A percentile compares a stretch with the other conserved stretches of the same genome.
phyloP scores from a whole-genome alignment of 2,888 invertebrate species.

The Caenorhabditis plicata region DNA sequence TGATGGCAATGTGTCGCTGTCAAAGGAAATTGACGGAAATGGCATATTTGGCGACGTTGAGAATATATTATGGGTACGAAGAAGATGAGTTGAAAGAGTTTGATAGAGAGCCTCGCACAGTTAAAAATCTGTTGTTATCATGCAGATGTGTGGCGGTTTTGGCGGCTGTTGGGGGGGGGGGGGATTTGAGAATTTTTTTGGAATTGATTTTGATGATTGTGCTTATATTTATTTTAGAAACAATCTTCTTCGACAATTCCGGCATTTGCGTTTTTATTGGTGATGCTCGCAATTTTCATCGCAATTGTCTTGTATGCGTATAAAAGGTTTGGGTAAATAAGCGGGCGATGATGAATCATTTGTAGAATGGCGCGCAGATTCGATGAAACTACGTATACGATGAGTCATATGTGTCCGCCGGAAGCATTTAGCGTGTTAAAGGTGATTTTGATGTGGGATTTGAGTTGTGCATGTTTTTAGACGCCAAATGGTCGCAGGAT shows the following conservation, averaged over 20 bases:
- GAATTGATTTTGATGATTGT: neutral
- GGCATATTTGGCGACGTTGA: no score
- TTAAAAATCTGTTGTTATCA: no score
- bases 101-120: no score
- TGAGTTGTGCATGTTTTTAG: conserved; percentile 2
- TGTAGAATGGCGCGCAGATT: conserved; percentile 24
- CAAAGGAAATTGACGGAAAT: no score
- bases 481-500: conserved; percentile 24
- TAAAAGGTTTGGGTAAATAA: conserved; percentile 9
- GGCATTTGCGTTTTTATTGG: conserved; percentile 19
- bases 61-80: no score
- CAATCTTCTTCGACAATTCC: conserved; percentile 19
- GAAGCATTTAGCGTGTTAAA: conserved; percentile 28
- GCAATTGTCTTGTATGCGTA: conserved; percentile 28
- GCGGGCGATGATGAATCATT: conserved; percentile 2
- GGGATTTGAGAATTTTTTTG: neutral
- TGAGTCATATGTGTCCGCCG: conserved; percentile 31
- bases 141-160: no score
- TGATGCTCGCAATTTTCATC: conserved; percentile 31
- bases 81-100: no score
- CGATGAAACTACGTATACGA: conserved; percentile 30
- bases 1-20: no score
- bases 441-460: neutral
- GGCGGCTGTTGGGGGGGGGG: neutral
- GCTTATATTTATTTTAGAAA: conserved; percentile 9